These are phyloP conservation scores for Zygogramma bicolorata DNA, from an alignment of 2,888 invertebrate species.

Conservation along the genomic window DNA sequence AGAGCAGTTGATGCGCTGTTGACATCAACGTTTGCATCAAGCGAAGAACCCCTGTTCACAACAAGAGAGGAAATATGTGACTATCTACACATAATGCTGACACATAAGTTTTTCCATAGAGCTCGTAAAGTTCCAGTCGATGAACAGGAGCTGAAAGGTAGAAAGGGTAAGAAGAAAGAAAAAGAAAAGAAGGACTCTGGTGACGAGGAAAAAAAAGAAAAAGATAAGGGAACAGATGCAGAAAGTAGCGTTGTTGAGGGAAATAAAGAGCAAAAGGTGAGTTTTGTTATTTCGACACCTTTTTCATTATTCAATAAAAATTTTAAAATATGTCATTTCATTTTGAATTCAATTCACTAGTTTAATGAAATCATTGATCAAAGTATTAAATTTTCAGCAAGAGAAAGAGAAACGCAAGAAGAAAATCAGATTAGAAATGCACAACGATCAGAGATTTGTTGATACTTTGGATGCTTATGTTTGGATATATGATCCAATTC, in stretches of 20 bases:
- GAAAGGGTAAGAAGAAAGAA: conserved; percentile 65
- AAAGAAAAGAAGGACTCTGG: conserved; percentile 70
- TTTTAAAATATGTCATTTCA: too few species aligned
- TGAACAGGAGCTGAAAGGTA: conserved; percentile 75
- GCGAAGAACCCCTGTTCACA: conserved; percentile 82
- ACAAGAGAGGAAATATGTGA: conserved; percentile 84
- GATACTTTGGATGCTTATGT: conserved; percentile 97
- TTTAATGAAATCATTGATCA: too few species aligned
- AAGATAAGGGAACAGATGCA: conserved; percentile 66
- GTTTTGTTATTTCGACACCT: background rate
- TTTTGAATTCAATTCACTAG: too few species aligned
- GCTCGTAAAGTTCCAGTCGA: conserved; percentile 88
- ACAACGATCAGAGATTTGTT: conserved; percentile 92
- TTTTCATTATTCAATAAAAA: background rate
- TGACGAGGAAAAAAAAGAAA: conserved; percentile 69
- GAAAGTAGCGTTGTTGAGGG: conserved; percentile 71
- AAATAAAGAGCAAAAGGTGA: conserved; percentile 63
- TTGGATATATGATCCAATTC: conserved; percentile 98
- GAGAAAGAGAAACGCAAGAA: conserved; percentile 81
- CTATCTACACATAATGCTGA: conserved; percentile 85
- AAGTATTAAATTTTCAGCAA: conserved; percentile 44
- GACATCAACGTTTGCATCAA: conserved; percentile 90
- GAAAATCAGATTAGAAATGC: conserved; percentile 97
- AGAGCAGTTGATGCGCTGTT: conserved; percentile 94
- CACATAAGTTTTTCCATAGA: conserved; percentile 95